Evolutionary conservation across 1,140 invertebrate species (phyloP).

Genomic region (Spodoptera frugiperda): DNA sequence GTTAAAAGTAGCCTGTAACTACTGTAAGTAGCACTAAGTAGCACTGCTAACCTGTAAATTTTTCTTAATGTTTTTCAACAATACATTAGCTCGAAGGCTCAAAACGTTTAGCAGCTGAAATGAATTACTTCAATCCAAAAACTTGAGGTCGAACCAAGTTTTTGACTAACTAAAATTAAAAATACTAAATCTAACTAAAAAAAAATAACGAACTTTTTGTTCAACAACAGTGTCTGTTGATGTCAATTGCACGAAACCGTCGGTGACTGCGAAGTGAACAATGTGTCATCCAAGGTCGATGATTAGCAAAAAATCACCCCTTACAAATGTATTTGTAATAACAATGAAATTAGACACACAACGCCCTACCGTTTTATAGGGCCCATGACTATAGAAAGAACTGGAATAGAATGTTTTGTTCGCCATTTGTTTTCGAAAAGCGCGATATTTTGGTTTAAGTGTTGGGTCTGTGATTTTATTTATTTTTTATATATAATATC

Average conservation of each 20-base stretch:
- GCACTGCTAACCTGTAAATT: no score
- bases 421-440: neutral
- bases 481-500: no score
- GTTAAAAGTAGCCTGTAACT: no score
- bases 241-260: constrained; percentile 48
- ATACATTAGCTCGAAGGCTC: no score
- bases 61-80: no score
- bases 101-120: no score
- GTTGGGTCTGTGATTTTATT: no score
- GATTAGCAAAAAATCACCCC: constrained; percentile 70
- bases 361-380: constrained; percentile 73
- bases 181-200: neutral
- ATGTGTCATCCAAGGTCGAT: constrained; percentile 70
- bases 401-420: constrained; percentile 31
- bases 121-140: no score
- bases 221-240: neutral
- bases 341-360: constrained; percentile 80
- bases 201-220: neutral
- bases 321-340: constrained; percentile 76
- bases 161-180: no score
- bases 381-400: constrained; percentile 1
- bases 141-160: no score
- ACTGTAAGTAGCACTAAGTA: no score
- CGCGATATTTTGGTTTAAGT: no score
- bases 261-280: constrained; percentile 54